Conservation (phyloP, 2,113 vertebrate species). For the Tragelaphus scriptus region DNA sequence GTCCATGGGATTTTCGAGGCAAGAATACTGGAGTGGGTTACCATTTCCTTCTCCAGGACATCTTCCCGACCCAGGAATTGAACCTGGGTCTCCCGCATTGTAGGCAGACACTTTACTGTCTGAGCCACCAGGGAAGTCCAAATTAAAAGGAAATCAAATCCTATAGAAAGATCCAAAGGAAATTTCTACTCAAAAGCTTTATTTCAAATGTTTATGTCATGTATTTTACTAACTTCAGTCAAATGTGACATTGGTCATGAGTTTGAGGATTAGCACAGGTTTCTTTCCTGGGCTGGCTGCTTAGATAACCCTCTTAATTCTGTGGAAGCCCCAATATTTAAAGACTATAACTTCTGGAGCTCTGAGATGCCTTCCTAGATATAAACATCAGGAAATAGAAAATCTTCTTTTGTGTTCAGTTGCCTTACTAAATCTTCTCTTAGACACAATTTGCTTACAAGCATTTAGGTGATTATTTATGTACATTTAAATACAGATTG, state of each 20-base stretch:
- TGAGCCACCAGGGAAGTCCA: neutral
- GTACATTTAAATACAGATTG: neutral
- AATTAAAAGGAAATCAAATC: neutral
- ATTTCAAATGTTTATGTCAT: neutral
- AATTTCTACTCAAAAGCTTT: neutral
- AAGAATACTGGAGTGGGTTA: neutral
- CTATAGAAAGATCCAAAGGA: neutral
- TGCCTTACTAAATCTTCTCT: neutral
- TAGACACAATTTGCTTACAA: neutral
- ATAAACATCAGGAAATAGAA: neutral
- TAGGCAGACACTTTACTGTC: neutral
- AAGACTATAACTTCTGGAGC: neutral
- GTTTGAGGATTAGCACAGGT: neutral
- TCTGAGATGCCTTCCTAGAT: neutral
- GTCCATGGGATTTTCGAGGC: neutral
- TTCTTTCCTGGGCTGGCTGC: neutral
- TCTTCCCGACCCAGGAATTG: neutral
- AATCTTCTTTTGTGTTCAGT: neutral
- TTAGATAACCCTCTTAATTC: neutral
- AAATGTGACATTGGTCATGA: neutral
- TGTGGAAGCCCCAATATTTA: neutral
- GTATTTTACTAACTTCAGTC: neutral
- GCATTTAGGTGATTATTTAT: neutral
- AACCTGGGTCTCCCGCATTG: neutral
- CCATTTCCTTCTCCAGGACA: neutral